Conservation (phyloP, 2,113 vertebrate species). For the Chloropsis cyanopogon region DNA sequence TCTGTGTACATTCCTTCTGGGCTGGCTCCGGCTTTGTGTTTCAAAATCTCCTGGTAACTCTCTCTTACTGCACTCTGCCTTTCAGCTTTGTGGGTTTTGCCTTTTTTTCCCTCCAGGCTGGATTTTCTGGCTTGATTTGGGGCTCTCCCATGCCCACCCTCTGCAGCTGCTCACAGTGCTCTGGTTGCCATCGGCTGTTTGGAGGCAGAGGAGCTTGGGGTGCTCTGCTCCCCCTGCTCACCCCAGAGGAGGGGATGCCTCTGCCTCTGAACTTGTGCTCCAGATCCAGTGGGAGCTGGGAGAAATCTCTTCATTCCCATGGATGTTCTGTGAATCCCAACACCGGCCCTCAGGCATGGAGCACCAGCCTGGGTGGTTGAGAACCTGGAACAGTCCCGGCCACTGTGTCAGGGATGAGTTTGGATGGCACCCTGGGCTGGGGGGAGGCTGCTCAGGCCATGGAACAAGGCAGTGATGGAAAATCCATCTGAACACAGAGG, state of each 20-base stretch:
- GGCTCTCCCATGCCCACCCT: not conserved
- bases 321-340: not conserved
- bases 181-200: not conserved
- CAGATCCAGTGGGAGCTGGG: accelerated
- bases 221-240: not conserved
- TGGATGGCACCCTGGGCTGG: not conserved
- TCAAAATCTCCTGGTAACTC: not conserved
- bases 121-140: not conserved
- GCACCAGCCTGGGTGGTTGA: not conserved
- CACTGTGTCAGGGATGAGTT: accelerated
- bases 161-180: not conserved
- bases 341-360: accelerated
- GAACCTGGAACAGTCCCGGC: accelerated
- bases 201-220: not conserved
- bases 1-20: conserved; percentile 33
- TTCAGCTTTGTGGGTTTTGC: not conserved
- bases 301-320: not conserved
- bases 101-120: not conserved
- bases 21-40: conserved; percentile 15
- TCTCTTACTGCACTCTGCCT: not conserved
- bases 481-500: not conserved
- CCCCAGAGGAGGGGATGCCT: not conserved
- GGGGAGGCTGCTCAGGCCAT: not conserved
- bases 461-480: not conserved
- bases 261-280: accelerated